Evolutionary conservation across 2,113 vertebrate species (phyloP), one percentile per base, ranked within the genome.

Genomic region (Chamaetylas fuelleborni): DNA sequence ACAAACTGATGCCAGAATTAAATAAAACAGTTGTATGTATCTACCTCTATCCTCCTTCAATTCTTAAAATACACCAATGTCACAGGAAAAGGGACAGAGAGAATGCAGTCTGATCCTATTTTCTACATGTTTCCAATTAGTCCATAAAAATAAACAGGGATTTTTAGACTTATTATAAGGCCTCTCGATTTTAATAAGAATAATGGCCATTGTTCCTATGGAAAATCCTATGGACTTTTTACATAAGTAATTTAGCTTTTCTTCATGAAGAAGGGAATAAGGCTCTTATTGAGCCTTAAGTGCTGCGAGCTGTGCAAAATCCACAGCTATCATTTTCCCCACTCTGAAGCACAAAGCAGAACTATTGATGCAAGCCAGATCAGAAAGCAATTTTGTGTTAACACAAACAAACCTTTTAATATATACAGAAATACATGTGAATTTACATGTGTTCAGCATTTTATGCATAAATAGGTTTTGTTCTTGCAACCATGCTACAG

Each of bases 391-490:
- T 85, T 94, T 60, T 13, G 0, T 76, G 81, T 92, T 81, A 94
- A 93, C 88, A 86, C 78, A 91, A 90, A 90, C 53, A 19, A 95
- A 71, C 64, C 87, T 88, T 90, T 93, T 81, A 57, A 82, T 36
- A 88, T 19, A 72, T 28, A 74, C 28, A 88, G 56, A 85, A 94
- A 85, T 31, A 73, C 11, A 23, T 9, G n/a, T 38, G 76, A 69
- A 90, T 92, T 78, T 93, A 92, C 88, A 96, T 7, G n/a, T 90
- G 93, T 92, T 96, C 9, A 3, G 82, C 66, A 79, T 86, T 83
- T 92, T 78, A 83, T 38, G 65, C 76, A 64, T 84, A 92, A 93
- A 81, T 54, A 90, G 76, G 33, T 83, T 92, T 88, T 78, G 64
- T 58, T 70, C 69, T 86, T 42, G 23, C 65, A 78, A 20, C 64